Evolutionary conservation across 2,888 invertebrate genomes (phyloP).

Genomic region (Tanypteryx hageni): DNA sequence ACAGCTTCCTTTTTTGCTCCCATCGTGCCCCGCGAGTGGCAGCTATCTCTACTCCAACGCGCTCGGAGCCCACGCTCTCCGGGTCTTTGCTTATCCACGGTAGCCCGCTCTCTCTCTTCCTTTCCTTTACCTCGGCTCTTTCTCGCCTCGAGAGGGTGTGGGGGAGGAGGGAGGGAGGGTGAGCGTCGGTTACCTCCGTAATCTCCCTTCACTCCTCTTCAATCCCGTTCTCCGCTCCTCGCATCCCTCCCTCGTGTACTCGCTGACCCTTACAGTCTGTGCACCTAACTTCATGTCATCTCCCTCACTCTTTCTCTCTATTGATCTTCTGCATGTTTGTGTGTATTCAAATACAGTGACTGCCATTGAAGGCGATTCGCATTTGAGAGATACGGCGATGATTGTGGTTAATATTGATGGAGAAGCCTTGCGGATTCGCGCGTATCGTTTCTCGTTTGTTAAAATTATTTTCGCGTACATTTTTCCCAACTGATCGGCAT

Average conservation of each 20-base stretch:
- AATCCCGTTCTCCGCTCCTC: not conserved
- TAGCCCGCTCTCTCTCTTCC: not conserved
- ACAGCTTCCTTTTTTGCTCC: constrained; percentile 34
- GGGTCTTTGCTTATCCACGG: not conserved
- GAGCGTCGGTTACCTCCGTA: not conserved
- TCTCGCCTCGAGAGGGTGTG: not conserved
- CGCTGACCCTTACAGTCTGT: too few species aligned
- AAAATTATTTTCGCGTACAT: not conserved
- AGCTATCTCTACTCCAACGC: constrained; percentile 28
- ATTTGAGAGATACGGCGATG: not conserved
- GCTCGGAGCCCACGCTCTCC: not conserved
- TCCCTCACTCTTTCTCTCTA: too few species aligned
- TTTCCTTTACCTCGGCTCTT: not conserved
- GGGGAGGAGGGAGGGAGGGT: not conserved
- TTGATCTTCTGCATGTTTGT: too few species aligned
- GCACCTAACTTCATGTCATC: too few species aligned
- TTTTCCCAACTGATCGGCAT: too few species aligned
- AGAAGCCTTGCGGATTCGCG: not conserved
- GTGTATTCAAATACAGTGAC: not conserved
- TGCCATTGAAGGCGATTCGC: not conserved
- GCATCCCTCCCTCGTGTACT: not conserved
- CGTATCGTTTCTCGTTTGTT: not conserved
- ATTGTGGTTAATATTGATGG: not conserved
- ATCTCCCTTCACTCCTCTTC: not conserved
- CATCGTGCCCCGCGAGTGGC: not conserved